Conservation (phyloP, 1,140 invertebrate species). For the Subanguina moxae region DNA sequence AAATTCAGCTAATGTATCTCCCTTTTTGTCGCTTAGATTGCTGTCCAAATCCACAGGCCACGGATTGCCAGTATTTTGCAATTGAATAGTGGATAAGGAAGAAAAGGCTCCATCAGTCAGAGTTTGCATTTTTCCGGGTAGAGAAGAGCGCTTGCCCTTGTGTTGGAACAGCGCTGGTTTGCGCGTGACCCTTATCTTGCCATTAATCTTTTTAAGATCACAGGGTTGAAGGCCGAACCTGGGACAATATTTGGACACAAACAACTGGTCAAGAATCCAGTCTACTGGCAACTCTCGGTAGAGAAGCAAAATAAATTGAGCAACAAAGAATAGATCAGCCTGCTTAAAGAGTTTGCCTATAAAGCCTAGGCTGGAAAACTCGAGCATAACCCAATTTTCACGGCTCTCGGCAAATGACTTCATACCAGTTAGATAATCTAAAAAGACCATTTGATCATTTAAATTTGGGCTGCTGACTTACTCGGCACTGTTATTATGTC, state of each 20-base stretch:
- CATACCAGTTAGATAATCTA: constrained; percentile 21
- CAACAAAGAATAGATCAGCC: constrained; percentile 7
- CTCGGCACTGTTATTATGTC: constrained; percentile 22
- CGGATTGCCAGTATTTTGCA: constrained; percentile 12
- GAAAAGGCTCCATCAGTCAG: constrained; percentile 15
- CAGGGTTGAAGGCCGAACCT: not conserved
- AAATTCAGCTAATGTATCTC: not conserved
- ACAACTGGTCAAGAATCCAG: constrained; percentile 17
- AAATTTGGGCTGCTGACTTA: not conserved
- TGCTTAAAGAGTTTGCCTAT: constrained; percentile 23
- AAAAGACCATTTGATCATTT: not conserved
- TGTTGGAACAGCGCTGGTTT: constrained; percentile 22
- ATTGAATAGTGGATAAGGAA: not conserved
- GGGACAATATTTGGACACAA: constrained; percentile 10
- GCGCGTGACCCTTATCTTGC: constrained; percentile 5
- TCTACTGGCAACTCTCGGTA: constrained; percentile 18
- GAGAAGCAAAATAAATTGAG: constrained; percentile 20
- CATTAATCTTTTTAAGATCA: not conserved
- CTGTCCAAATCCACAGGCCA: not conserved
- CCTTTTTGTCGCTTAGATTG: not conserved
- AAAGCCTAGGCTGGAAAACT: constrained; percentile 23
- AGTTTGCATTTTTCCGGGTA: constrained; percentile 20
- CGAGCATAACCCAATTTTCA: constrained; percentile 13
- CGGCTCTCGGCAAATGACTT: constrained; percentile 14
- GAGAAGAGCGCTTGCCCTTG: constrained; percentile 17